Evolutionary conservation across 2,888 invertebrate genomes (phyloP).

Genomic region (Dasysyrphus albostriatus): DNA sequence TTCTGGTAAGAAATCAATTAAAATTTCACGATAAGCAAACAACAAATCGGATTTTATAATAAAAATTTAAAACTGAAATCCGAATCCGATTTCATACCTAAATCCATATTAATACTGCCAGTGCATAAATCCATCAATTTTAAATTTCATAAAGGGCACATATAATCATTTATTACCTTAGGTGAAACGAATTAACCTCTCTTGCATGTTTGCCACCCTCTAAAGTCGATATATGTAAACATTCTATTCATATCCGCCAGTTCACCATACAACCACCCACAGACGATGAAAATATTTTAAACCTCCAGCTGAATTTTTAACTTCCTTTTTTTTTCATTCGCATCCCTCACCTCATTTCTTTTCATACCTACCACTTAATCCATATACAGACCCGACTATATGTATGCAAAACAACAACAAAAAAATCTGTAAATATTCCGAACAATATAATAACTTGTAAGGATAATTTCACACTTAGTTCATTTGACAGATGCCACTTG

Average conservation of each 20-base stretch:
- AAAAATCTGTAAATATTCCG: slow-evolving; percentile 73
- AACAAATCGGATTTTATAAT: neutral
- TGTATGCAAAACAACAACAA: neutral
- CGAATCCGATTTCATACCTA: neutral
- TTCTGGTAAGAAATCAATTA: neutral
- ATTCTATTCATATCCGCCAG: slow-evolving; percentile 73
- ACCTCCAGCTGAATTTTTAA: slow-evolving; percentile 23
- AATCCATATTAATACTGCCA: slow-evolving; percentile 7
- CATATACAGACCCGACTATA: neutral
- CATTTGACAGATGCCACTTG: slow-evolving; percentile 79
- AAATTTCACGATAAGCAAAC: neutral
- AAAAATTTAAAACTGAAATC: neutral
- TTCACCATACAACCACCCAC: slow-evolving; percentile 60
- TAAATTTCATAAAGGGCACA: slow-evolving; percentile 76
- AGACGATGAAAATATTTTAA: slow-evolving; percentile 27
- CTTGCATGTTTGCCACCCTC: slow-evolving; percentile 78
- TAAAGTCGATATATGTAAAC: slow-evolving; percentile 57
- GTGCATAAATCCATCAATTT: slow-evolving; percentile 78
- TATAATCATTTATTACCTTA: slow-evolving; percentile 64
- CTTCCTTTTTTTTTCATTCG: slow-evolving; percentile 27
- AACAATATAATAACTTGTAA: slow-evolving; percentile 77
- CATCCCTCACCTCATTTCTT: slow-evolving; percentile 34
- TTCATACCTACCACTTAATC: slow-evolving; percentile 49
- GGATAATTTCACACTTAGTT: slow-evolving; percentile 79
- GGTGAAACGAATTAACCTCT: slow-evolving; percentile 79